phyloP scores from a whole-genome alignment of 2,888 invertebrate genomes.

The Trachelus iudaicus region DNA sequence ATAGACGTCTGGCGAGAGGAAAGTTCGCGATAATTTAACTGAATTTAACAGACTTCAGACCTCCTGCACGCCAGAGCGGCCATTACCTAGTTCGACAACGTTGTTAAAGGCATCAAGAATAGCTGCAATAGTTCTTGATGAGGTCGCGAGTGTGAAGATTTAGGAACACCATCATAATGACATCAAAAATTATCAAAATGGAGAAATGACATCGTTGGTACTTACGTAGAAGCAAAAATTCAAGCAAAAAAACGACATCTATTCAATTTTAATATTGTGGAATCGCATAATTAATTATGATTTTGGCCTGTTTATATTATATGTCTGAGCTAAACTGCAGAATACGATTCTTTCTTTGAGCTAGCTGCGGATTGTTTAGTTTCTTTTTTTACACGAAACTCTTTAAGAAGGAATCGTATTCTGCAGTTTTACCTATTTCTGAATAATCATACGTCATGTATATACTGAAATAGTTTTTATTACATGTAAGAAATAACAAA shows the following conservation, averaged over 20 bases:
- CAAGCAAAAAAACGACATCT: background rate
- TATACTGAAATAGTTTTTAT: background rate
- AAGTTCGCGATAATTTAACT: conserved; percentile 11
- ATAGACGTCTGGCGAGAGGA: background rate
- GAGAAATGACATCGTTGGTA: too few relatives aligned
- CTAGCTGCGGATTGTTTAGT: too few relatives aligned
- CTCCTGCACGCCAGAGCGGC: conserved; percentile 29
- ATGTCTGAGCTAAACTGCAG: too few relatives aligned
- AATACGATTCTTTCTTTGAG: too few relatives aligned
- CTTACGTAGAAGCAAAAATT: background rate
- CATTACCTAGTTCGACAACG: conserved; percentile 17
- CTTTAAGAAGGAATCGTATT: too few relatives aligned
- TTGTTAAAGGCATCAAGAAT: conserved; percentile 24
- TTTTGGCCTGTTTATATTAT: background rate
- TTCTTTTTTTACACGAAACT: too few relatives aligned
- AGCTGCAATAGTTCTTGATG: background rate
- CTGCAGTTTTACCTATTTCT: background rate
- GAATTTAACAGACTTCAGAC: conserved; percentile 7
- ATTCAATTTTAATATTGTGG: background rate
- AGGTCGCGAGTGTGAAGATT: background rate
- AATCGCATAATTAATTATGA: background rate
- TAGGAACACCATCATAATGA: background rate
- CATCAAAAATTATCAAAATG: background rate
- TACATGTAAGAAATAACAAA: background rate
- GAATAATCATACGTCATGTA: background rate